Conservation (phyloP, 2,797 vertebrate genomes). For the Carcharodon carcharias region DNA sequence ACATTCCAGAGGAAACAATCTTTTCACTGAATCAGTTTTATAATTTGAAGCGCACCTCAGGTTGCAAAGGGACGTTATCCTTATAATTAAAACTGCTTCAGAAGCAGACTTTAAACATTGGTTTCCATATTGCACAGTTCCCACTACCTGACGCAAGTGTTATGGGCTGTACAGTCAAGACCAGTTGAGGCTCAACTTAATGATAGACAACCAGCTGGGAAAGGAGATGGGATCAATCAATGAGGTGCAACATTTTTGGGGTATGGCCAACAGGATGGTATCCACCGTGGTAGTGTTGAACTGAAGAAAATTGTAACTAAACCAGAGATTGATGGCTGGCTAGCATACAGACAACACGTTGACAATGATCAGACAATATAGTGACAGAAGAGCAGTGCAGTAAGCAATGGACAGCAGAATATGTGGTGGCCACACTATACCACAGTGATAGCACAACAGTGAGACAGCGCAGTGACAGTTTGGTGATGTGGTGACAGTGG, state of each 20-base stretch:
- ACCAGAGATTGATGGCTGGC: not conserved
- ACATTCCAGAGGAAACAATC: no score
- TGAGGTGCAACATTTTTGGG: not conserved
- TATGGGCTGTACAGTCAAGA: not conserved
- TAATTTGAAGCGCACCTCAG: no score
- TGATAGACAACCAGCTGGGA: not conserved
- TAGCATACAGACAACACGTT: not conserved
- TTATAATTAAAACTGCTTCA: not conserved
- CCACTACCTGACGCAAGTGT: not conserved
- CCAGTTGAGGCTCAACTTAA: not conserved
- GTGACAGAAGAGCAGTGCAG: not conserved
- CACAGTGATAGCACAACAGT: not conserved
- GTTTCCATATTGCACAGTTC: not conserved
- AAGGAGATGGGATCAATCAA: not conserved
- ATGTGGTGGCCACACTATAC: not conserved
- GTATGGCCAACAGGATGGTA: not conserved
- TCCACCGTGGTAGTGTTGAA: not conserved
- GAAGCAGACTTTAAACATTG: not conserved
- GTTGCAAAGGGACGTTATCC: not conserved
- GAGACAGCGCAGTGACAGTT: not conserved
- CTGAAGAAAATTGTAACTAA: not conserved
- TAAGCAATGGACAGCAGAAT: not conserved
- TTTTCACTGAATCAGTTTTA: not conserved
- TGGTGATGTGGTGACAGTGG: not conserved
- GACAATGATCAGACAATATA: not conserved